Percentiles rank a stretch among this genome's conserved stretches.
These are phyloP conservation scores for Plecturocebus donacophilus DNA, from an alignment of 2,113 vertebrate species.

Conservation along the genomic window DNA sequence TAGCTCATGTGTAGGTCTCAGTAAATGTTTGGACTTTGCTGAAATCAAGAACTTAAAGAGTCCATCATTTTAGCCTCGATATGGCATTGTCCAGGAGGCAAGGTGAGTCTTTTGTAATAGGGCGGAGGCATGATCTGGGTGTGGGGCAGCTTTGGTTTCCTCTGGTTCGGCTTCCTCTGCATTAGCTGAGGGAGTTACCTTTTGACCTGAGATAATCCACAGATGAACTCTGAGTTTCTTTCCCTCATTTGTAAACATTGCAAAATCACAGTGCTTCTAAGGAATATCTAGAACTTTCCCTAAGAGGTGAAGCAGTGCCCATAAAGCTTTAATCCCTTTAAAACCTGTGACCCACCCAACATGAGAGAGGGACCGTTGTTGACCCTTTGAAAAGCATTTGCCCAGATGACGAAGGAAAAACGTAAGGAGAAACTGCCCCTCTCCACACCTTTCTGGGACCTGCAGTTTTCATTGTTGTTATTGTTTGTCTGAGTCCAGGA, in stretches of 20 bases:
- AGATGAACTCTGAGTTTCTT: neutral
- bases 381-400: neutral
- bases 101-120: neutral
- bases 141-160: neutral
- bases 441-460: neutral
- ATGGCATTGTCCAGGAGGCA: fast-evolving
- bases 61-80: neutral
- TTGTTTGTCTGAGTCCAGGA: neutral
- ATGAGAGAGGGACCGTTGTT: neutral
- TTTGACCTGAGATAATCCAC: neutral
- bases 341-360: neutral
- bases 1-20: neutral
- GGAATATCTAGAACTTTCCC: neutral
- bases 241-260: neutral
- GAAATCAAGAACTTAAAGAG: no score
- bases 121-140: neutral
- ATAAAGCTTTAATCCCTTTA: neutral
- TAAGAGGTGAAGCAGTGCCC: no score
- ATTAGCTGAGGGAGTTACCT: neutral
- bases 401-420: neutral
- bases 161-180: neutral
- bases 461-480: no score
- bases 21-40: neutral
- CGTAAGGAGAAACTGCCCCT: neutral
- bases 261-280: neutral